phyloP scores from a whole-genome alignment of 2,888 invertebrate genomes.

The Andricus curvator region DNA sequence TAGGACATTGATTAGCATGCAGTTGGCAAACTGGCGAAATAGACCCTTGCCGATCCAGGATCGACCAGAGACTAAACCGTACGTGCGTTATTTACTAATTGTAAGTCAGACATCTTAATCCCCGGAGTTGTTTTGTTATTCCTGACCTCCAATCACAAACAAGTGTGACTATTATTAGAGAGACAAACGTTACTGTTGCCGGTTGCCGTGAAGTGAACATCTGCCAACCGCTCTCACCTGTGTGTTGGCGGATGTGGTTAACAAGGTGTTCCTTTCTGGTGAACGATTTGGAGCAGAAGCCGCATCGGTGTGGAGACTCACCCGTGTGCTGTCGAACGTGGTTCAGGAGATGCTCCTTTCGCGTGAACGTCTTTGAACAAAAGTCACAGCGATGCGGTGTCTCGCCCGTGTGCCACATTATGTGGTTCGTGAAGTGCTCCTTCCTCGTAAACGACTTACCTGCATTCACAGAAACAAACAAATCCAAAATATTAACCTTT shows the following conservation, averaged over 20 bases:
- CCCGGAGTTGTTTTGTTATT: constrained; percentile 28
- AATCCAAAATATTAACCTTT: constrained; percentile 5
- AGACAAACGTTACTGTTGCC: constrained; percentile 63
- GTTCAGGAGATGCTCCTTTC: constrained; percentile 88
- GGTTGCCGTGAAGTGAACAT: constrained; percentile 73
- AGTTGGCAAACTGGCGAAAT: not conserved
- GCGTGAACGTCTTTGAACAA: constrained; percentile 88
- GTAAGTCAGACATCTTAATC: constrained; percentile 47
- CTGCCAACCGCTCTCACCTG: constrained; percentile 79
- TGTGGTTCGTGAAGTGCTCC: constrained; percentile 94
- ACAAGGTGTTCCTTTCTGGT: constrained; percentile 92
- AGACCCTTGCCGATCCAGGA: not conserved
- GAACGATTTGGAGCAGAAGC: constrained; percentile 92
- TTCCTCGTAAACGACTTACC: constrained; percentile 91
- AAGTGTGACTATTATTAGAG: constrained; percentile 58
- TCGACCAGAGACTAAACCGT: not conserved
- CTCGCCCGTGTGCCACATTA: constrained; percentile 92
- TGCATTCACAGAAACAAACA: constrained; percentile 51
- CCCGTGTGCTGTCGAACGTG: constrained; percentile 89
- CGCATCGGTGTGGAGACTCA: constrained; percentile 92
- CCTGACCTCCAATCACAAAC: not conserved
- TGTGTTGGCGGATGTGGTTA: constrained; percentile 91
- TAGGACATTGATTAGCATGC: constrained; percentile 4
- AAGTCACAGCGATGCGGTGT: constrained; percentile 89
- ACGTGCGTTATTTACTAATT: constrained; percentile 26